These are phyloP conservation scores for Trachymyrmex septentrionalis DNA, from an alignment of 1,140 invertebrate genomes.

Conservation along the genomic window DNA sequence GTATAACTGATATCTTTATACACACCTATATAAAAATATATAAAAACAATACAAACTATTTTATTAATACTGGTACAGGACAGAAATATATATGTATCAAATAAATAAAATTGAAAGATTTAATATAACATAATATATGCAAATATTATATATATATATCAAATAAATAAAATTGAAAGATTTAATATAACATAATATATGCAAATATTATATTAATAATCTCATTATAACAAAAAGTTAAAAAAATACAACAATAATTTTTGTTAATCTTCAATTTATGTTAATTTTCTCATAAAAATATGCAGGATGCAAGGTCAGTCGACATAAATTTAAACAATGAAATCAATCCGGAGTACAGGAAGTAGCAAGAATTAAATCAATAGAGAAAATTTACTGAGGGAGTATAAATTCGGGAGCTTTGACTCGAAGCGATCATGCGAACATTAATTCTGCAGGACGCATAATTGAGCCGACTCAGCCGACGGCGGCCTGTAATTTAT, in stretches of 20 bases:
- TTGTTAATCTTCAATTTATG: not conserved
- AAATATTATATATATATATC: not conserved
- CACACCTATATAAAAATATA: not conserved
- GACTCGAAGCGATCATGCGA: not conserved
- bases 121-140: not conserved
- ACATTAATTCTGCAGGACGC: not conserved
- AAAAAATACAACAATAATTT: not conserved
- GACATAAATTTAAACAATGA: not conserved
- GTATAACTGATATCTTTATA: not conserved
- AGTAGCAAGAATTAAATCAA: slow-evolving; percentile 36
- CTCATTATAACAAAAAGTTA: not conserved
- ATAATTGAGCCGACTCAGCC: not conserved
- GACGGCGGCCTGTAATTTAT: not conserved
- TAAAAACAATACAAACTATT: not conserved
- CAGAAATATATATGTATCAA: not conserved
- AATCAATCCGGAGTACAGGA: not conserved
- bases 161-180: slow-evolving; percentile 24
- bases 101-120: slow-evolving; percentile 14
- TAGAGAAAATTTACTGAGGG: not conserved
- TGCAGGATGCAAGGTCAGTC: not conserved
- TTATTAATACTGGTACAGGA: slow-evolving; percentile 1
- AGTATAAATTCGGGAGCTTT: not conserved
- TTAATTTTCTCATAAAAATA: slow-evolving; percentile 27
- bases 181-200: not conserved
- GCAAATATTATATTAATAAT: not conserved